Percentiles rank a stretch among this genome's conserved stretches.
Evolutionary conservation across 2,888 invertebrate species (phyloP).

Genomic region (Epinotia ramella): DNA sequence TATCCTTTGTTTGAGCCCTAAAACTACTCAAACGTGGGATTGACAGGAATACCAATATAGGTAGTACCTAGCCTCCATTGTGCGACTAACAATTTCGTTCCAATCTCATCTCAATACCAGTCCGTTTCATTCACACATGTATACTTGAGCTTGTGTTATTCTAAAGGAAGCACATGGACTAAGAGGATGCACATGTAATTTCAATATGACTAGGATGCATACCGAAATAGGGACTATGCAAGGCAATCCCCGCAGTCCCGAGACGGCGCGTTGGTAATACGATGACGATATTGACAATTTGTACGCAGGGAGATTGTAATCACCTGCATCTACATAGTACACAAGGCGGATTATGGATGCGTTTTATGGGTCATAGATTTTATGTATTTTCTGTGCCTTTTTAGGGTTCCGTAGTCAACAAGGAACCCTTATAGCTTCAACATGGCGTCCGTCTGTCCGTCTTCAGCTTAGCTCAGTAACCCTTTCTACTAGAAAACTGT

Average conservation of each 20-base stretch:
- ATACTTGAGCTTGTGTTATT: neutral
- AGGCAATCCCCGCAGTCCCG: slow-evolving; percentile 19
- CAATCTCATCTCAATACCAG: neutral
- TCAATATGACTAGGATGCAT: too few relatives aligned
- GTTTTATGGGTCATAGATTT: neutral
- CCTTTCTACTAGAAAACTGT: too few relatives aligned
- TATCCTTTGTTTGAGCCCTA: slow-evolving; percentile 16
- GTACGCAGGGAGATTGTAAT: slow-evolving; percentile 2
- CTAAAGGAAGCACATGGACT: neutral
- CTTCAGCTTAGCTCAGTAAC: too few relatives aligned
- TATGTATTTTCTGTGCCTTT: too few relatives aligned
- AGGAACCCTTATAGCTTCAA: too few relatives aligned
- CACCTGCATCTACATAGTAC: neutral
- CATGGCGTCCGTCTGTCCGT: too few relatives aligned
- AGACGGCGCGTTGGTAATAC: slow-evolving; percentile 17
- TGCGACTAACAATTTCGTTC: neutral
- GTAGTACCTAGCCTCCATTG: too few relatives aligned
- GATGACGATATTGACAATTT: slow-evolving; percentile 27
- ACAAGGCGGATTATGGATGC: neutral
- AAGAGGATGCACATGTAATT: neutral
- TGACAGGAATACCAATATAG: slow-evolving; percentile 18
- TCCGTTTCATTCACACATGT: neutral
- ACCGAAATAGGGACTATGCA: neutral
- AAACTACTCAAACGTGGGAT: slow-evolving; percentile 29
- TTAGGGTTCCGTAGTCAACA: too few relatives aligned